phyloP scores from a whole-genome alignment of 2,113 vertebrate genomes.

The Megaleporinus macrocephalus region DNA sequence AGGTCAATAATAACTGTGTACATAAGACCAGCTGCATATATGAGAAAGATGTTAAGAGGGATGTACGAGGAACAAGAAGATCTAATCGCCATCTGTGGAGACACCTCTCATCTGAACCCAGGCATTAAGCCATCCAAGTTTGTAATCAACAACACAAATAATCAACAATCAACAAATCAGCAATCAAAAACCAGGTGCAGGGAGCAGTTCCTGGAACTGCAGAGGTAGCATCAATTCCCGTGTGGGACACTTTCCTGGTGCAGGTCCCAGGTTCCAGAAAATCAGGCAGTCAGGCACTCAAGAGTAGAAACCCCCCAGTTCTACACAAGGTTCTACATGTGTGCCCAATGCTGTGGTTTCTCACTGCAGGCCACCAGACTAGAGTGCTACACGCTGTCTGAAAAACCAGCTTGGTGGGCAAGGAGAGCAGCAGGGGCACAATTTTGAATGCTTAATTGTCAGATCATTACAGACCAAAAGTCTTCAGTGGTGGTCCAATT shows the following conservation, averaged over 20 bases:
- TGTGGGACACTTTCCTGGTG: neutral
- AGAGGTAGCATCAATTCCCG: neutral
- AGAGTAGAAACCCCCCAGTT: neutral
- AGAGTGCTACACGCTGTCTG: neutral
- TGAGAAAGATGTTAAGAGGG: conserved; percentile 5
- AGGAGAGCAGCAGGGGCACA: neutral
- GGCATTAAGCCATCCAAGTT: conserved; percentile 49
- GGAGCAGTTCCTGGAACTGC: conserved; percentile 29
- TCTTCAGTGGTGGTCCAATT: neutral
- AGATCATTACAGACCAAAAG: neutral
- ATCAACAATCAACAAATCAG: conserved; percentile 61
- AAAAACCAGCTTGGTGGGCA: neutral
- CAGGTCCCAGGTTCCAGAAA: conserved; percentile 11
- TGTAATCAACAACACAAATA: conserved; percentile 40
- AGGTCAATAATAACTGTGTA: conserved; percentile 8
- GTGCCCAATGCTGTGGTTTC: neutral
- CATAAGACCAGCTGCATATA: conserved; percentile 40
- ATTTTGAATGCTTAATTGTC: neutral
- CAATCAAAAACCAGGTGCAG: conserved; percentile 45
- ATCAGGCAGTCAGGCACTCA: neutral
- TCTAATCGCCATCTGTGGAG: conserved; percentile 43
- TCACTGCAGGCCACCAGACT: neutral
- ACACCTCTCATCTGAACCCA: neutral
- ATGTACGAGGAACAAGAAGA: conserved; percentile 20
- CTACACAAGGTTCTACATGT: neutral